Conservation (phyloP, 2,113 vertebrate genomes). For the Apodemus sylvaticus region DNA sequence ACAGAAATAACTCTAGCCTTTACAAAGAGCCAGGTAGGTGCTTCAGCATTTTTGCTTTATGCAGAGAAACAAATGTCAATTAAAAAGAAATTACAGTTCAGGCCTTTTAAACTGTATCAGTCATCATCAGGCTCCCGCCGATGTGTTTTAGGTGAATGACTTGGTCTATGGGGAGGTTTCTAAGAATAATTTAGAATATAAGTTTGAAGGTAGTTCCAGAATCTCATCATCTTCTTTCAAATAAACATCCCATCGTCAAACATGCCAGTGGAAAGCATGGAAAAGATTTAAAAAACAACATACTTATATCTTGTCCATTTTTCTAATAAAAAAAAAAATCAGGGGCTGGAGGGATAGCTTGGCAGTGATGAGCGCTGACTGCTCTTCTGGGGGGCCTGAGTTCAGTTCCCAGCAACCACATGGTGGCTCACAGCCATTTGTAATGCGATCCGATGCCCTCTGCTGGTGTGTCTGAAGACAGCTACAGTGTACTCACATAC, state of each 20-base stretch:
- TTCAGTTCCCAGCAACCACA: too few species aligned
- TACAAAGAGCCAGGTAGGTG: neutral
- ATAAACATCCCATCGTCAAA: conserved; percentile 29
- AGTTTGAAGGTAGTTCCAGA: neutral
- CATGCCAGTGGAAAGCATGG: neutral
- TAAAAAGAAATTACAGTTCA: neutral
- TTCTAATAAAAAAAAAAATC: neutral
- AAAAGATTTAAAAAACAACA: neutral
- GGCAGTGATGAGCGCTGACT: too few species aligned
- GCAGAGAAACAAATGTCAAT: conserved; percentile 29
- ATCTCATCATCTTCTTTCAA: conserved; percentile 24
- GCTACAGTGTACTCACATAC: too few species aligned
- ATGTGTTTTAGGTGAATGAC: neutral
- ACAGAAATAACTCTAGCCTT: neutral
- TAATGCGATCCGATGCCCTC: too few species aligned
- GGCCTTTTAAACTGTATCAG: neutral
- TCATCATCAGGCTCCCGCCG: neutral
- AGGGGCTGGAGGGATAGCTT: too few species aligned
- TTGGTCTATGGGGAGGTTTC: conserved; percentile 11
- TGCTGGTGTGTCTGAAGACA: too few species aligned
- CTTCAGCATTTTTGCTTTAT: conserved; percentile 43
- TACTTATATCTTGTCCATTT: neutral
- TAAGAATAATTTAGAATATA: neutral
- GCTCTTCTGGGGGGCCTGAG: too few species aligned
- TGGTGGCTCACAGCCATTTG: too few species aligned